Conservation (phyloP, 2,888 invertebrate species). For the Axea sp. region DNA sequence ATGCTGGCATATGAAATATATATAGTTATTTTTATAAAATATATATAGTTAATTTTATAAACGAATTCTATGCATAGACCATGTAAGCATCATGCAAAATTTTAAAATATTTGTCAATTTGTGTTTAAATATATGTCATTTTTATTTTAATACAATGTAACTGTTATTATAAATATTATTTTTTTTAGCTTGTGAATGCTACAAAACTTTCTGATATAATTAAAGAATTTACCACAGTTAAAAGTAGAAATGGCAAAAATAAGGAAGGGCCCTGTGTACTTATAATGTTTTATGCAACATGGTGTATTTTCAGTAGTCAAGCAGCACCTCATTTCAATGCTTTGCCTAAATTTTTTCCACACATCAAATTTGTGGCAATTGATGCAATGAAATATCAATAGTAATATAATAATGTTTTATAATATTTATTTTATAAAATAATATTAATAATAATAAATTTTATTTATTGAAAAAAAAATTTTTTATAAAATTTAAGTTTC, state of each 20-base stretch:
- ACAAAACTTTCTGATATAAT: conserved; percentile 85
- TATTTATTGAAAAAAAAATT: no score
- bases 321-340: conserved; percentile 96
- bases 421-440: no score
- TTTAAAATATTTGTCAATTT: no score
- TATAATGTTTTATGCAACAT: conserved; percentile 93
- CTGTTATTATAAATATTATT: background rate
- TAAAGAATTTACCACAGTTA: conserved; percentile 82
- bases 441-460: no score
- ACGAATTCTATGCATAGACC: no score
- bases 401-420: conserved; percentile 71
- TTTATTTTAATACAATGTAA: conserved; percentile 19
- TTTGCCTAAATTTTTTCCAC: conserved; percentile 91
- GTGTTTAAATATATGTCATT: background rate
- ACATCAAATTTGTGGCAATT: conserved; percentile 92
- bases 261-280: conserved; percentile 84
- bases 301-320: conserved; percentile 93
- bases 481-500: no score
- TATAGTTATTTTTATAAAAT: no score
- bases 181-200: conserved; percentile 84
- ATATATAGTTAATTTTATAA: no score
- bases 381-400: conserved; percentile 91
- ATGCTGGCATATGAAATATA: no score
- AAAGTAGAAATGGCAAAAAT: conserved; percentile 77
- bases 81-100: no score